Base-by-base conservation (phyloP, 2,113 vertebrate genomes). In the Sinosuthora webbiana region DNA sequence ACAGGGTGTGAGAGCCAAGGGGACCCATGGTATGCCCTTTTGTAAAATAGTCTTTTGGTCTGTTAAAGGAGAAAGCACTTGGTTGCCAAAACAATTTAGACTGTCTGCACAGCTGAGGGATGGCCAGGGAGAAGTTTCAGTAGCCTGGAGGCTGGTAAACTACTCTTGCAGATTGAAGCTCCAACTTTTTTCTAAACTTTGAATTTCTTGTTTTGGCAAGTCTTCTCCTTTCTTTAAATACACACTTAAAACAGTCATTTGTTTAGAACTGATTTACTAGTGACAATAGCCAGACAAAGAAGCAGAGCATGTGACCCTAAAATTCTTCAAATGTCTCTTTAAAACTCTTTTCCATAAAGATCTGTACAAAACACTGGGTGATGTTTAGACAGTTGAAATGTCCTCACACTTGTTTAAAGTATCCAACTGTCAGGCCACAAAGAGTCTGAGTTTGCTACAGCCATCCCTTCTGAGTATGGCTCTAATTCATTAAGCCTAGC, bases 301-400 rank as follows among this genome's bases (percentile, higher is more conserved):
- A 53, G 44, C 37, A 70, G 28, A 93, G n/a, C 30, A 87, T 10
- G 44, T 79, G 77, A 91, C 31, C 33, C 53, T 68, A 57, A 70
- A 83, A 74, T 87, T 95, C 83, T 95, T 94, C 41, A 89, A 87
- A 80, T 35, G 22, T 78, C 47, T 86, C 68, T 71, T 83, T 76
- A 81, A 94, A 94, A 82, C 11, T 49, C 35, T 89, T 45, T 69
- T 83, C 50, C 67, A 78, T 68, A 45, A 91, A 82, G 53, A 89
- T 45, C n/a, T 64, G 49, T 73, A 78, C n/a, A 57, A 79, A 91
- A 82, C 69, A 65, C 2, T 68, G 53, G 31, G 11, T 28, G 62
- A 57, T 62, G 33, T 68, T 91, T 87, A 91, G 84, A 76, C n/a
- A 91, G n/a, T 3, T 71, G 60, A 89, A 92, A 93, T 60, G 22